Evolutionary conservation across 2,113 vertebrate genomes (phyloP), one percentile per base, ranked within the genome.

Genomic region (Larimichthys crocea): DNA sequence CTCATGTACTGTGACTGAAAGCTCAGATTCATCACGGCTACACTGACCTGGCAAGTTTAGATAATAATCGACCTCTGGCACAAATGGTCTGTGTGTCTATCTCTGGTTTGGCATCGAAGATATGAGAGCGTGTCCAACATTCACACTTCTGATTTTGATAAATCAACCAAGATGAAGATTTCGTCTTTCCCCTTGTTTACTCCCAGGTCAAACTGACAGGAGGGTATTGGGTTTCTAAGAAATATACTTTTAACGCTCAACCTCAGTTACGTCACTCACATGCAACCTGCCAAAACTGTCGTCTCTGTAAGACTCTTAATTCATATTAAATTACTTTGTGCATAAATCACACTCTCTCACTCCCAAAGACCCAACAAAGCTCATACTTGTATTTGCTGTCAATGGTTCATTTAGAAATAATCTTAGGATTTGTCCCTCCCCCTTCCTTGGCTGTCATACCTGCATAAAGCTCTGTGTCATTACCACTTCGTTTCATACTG

Each of bases 331-430:
- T 90, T 79, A 84, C 83, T 42, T 26, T 20, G 26, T 29, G 59
- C 72, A 90, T 91, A 82, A 90, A 88, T 89, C 87, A 82, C 15
- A 29, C 75, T 69, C 12, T 16, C 69, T 71, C 31, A 50, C 31
- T 81, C 64, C 52, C 76, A 74, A 69, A 83, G 81, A 64, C 60
- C 79, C n/a, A 75, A 71, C 82, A 85, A 71, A 83, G 76, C 70
- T 74, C 69, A 53, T 59, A 73, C 60, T 85, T 79, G 26, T 69
- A 71, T 82, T 80, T 77, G 74, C 78, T 87, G 83, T 87, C 88
- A 89, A 62, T 50, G 76, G 68, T 77, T 82, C 20, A 70, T 91
- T 85, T 84, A 77, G 73, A 87, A 85, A 63, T 59, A 75, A 90
- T 89, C 59, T 77, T 52, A 44, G 74, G n/a, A 15, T 66, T 81